These are phyloP conservation scores for Actinemys pallida DNA, from an alignment of 2,113 vertebrate genomes.

Conservation along the genomic window DNA sequence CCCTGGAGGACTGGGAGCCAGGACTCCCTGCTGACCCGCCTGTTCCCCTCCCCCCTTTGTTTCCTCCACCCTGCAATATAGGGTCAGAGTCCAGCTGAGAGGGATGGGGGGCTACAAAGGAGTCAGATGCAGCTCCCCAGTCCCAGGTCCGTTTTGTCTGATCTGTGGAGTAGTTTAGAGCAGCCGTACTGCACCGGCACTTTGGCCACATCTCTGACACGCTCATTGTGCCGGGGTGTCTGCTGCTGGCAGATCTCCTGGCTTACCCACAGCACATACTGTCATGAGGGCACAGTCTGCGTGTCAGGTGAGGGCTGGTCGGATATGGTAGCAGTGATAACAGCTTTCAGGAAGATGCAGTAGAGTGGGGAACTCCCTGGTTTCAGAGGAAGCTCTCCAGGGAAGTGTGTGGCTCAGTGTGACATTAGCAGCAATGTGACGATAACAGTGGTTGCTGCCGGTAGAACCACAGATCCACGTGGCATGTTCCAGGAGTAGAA, in stretches of 20 bases:
- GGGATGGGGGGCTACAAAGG: not conserved
- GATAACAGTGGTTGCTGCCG: not conserved
- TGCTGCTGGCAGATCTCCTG: not conserved
- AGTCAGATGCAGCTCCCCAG: not conserved
- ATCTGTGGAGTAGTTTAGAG: not conserved
- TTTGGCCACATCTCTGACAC: not conserved
- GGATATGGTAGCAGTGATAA: not conserved
- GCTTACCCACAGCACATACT: not conserved
- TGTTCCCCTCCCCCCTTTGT: not conserved
- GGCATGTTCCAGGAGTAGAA: not conserved
- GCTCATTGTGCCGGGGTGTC: not conserved
- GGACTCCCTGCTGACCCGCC: not conserved
- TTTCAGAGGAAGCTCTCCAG: not conserved
- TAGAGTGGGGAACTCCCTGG: not conserved
- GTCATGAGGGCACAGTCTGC: not conserved
- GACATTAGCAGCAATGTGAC: not conserved
- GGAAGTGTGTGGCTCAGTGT: not conserved
- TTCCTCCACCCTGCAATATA: not conserved
- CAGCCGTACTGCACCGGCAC: not conserved
- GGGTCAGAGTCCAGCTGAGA: not conserved
- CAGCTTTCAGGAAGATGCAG: not conserved
- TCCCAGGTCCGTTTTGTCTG: not conserved
- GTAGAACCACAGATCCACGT: not conserved
- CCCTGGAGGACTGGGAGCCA: too few species aligned
- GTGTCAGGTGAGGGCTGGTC: not conserved